A percentile compares a stretch with the other conserved stretches of the same genome.
Conservation (phyloP, 2,797 vertebrate genomes). For the Cottoperca gobio region DNA sequence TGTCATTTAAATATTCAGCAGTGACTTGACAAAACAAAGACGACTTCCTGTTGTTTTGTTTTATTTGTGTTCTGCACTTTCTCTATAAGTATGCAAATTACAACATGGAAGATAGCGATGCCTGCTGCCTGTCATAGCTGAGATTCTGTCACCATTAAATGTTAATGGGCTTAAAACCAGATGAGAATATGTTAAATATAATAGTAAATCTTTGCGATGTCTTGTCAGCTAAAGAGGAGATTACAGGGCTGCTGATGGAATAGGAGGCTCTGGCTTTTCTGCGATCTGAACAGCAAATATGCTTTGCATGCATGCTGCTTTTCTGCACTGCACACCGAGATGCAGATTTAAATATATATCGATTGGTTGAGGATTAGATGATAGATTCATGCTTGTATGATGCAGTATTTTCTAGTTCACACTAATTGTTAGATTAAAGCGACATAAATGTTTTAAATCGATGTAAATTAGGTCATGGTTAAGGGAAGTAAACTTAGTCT, state of each 20-base stretch:
- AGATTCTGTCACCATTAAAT: no score
- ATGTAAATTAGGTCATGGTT: not conserved
- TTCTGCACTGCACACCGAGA: not conserved
- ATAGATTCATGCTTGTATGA: not conserved
- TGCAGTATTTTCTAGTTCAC: not conserved
- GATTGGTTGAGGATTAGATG: no score
- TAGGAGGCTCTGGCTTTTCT: conserved; percentile 1
- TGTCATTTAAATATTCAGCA: not conserved
- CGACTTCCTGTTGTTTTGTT: not conserved
- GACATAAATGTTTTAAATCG: not conserved
- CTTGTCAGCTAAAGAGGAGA: conserved; percentile 37
- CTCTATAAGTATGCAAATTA: not conserved
- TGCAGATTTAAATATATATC: no score
- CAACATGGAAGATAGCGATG: not conserved
- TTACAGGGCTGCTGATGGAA: conserved; percentile 26
- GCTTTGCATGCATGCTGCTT: not conserved
- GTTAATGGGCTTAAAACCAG: conserved; percentile 25
- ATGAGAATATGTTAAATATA: conserved; percentile 16
- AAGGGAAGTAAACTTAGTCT: not conserved
- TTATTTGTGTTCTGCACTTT: not conserved
- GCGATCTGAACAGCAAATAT: conserved; percentile 14
- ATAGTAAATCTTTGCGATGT: conserved; percentile 24
- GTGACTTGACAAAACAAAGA: not conserved
- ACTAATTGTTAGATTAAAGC: not conserved
- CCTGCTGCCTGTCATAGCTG: no score